Evolutionary conservation across 2,113 vertebrate genomes (phyloP).

Genomic region (Lipophrys pholis): DNA sequence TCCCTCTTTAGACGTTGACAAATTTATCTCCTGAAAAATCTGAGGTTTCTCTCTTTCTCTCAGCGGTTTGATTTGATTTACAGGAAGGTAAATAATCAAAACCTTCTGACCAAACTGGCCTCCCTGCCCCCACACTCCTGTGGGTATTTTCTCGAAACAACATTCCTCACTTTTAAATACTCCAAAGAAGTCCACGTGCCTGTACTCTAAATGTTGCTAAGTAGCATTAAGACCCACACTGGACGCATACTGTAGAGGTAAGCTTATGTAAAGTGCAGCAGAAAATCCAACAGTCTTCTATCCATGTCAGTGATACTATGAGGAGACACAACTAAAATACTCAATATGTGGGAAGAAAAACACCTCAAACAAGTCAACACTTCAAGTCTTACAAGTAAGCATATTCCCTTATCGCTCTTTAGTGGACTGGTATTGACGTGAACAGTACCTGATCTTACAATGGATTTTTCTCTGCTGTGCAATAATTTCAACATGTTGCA

Average conservation of each 20-base stretch:
- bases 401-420: neutral
- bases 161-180: constrained; percentile 77
- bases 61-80: constrained; percentile 46
- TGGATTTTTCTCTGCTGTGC: neutral
- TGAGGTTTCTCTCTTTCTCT: neutral
- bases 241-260: constrained; percentile 28
- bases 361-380: neutral
- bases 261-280: constrained; percentile 4
- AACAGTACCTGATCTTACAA: neutral
- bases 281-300: neutral
- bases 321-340: neutral
- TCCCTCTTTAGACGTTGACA: neutral
- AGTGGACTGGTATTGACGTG: neutral
- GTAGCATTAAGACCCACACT: constrained; percentile 49
- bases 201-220: constrained; percentile 76
- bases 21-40: too few species aligned
- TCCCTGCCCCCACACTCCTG: constrained; percentile 9
- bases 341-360: neutral
- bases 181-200: constrained; percentile 72
- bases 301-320: neutral
- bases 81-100: constrained; percentile 36
- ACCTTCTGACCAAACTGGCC: constrained; percentile 7
- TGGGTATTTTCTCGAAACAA: constrained; percentile 61
- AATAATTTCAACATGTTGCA: too few species aligned
- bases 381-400: neutral